Conservation (phyloP, 2,888 invertebrate genomes). For the Zygaena filipendulae region DNA sequence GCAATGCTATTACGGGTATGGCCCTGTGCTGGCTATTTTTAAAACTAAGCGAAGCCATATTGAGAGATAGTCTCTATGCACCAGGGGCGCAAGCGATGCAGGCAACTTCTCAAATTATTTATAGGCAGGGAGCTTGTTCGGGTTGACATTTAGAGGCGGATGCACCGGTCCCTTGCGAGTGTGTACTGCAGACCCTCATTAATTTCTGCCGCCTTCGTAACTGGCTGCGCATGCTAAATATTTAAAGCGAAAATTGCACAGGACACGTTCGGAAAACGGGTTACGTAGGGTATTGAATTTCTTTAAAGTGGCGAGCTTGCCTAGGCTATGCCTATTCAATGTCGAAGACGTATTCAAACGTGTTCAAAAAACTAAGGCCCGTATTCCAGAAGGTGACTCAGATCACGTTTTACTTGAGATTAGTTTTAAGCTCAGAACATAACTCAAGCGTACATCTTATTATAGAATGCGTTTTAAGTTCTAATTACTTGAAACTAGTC, state of each 20-base stretch:
- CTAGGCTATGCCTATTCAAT: too few species aligned
- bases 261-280: background rate
- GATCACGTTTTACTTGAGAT: too few species aligned
- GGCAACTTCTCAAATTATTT: constrained; percentile 53
- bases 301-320: too few species aligned
- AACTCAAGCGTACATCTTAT: too few species aligned
- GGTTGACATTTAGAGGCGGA: constrained; percentile 59
- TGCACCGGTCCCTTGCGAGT: constrained; percentile 32
- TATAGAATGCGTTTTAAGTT: too few species aligned
- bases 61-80: constrained; percentile 27
- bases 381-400: too few species aligned
- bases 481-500: too few species aligned
- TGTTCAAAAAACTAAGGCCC: too few species aligned
- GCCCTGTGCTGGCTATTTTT: constrained; percentile 41
- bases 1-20: constrained; percentile 15
- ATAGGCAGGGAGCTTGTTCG: constrained; percentile 42
- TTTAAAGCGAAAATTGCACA: constrained; percentile 21
- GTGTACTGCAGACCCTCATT: constrained; percentile 36
- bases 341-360: too few species aligned
- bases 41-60: constrained; percentile 42
- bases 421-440: too few species aligned
- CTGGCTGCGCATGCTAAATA: constrained; percentile 27
- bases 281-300: too few species aligned
- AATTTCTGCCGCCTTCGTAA: constrained; percentile 46
- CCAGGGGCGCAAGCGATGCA: constrained; percentile 33